Evolutionary conservation across 2,888 invertebrate genomes (phyloP).

Genomic region (Elysia crispata): DNA sequence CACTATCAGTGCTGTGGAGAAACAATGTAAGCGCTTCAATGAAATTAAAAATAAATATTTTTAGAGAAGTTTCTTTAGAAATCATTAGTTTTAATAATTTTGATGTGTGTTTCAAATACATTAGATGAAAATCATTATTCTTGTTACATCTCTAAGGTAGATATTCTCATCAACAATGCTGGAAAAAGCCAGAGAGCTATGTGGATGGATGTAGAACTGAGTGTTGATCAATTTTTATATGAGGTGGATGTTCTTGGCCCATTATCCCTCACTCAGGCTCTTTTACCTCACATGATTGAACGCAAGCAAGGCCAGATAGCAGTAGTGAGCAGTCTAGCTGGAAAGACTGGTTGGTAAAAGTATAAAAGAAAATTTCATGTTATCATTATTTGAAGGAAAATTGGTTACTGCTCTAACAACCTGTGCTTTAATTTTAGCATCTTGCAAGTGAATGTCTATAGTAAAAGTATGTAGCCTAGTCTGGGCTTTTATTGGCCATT

Average conservation of each 20-base stretch:
- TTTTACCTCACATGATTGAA: constrained; percentile 81
- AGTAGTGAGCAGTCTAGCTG: constrained; percentile 86
- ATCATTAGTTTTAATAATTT: no score
- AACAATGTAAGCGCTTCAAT: no score
- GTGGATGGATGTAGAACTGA: constrained; percentile 85
- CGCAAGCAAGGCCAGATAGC: constrained; percentile 84
- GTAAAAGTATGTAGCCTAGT: no score
- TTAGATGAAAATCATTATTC: no score
- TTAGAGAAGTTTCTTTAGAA: no score
- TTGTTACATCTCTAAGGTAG: constrained; percentile 79
- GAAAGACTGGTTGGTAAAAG: constrained; percentile 80
- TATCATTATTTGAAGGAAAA: neutral
- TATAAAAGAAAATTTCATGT: neutral
- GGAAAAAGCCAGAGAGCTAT: constrained; percentile 87
- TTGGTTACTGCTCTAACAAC: neutral
- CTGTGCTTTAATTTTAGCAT: neutral
- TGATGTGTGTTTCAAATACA: no score
- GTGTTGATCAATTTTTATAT: constrained; percentile 86
- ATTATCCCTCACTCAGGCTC: constrained; percentile 84
- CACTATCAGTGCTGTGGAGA: no score
- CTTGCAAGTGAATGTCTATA: neutral
- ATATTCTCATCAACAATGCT: constrained; percentile 89
- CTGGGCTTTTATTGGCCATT: neutral
- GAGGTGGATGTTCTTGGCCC: constrained; percentile 87
- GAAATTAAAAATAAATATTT: no score